Evolutionary conservation across 2,113 vertebrate species (phyloP).

Genomic region (Hemiprocne comata): DNA sequence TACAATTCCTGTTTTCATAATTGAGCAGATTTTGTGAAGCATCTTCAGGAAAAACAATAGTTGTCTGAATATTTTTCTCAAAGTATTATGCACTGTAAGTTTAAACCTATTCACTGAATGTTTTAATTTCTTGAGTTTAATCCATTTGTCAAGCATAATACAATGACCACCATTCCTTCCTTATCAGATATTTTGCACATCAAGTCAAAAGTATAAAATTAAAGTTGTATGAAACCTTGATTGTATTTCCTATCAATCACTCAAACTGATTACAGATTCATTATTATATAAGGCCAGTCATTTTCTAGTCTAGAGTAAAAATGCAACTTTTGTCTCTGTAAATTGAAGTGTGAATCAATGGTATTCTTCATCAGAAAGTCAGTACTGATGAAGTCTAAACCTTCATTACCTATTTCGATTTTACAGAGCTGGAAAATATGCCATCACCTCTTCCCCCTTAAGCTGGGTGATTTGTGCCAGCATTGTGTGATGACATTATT

Average conservation of each 20-base stretch:
- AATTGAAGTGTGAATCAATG: background rate
- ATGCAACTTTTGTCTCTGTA: background rate
- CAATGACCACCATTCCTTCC: conserved; percentile 39
- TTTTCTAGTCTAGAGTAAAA: conserved; percentile 24
- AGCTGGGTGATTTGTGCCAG: background rate
- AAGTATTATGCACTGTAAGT: background rate
- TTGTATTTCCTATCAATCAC: conserved; percentile 57
- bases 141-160: conserved; percentile 56
- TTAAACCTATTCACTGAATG: conserved; percentile 31
- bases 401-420: conserved; percentile 15
- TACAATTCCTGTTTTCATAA: background rate
- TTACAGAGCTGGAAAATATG: background rate
- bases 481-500: background rate
- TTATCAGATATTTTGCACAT: conserved; percentile 51
- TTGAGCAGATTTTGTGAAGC: conserved; percentile 23
- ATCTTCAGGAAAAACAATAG: background rate
- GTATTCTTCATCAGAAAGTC: background rate
- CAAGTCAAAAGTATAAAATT: conserved; percentile 62
- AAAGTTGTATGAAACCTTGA: conserved; percentile 66
- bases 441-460: background rate
- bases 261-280: conserved; percentile 34
- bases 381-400: background rate
- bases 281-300: background rate
- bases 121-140: conserved; percentile 45
- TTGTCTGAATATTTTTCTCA: conserved; percentile 17